Percentiles rank a stretch among this genome's conserved stretches.
phyloP scores from a whole-genome alignment of 2,797 vertebrate species.

The Parotocinclus haroldoi region DNA sequence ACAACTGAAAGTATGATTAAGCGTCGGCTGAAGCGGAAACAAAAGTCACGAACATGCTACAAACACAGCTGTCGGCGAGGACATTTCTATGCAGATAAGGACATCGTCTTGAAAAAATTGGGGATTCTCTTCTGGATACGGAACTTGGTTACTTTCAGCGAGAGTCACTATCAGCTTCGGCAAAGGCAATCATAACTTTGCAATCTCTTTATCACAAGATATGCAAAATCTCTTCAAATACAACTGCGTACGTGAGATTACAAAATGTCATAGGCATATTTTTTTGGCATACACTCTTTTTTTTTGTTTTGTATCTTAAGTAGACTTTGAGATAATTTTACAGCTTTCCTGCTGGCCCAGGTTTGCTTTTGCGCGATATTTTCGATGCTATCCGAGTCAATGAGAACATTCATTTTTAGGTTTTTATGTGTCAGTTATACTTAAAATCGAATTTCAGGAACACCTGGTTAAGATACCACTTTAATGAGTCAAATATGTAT shows the following conservation, averaged over 20 bases:
- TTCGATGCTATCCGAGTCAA: constrained; percentile 82
- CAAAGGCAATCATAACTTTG: constrained; percentile 80
- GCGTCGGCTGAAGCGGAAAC: constrained; percentile 92
- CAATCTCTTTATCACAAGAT: constrained; percentile 94
- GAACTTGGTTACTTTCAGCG: constrained; percentile 84
- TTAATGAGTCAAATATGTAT: too few species aligned
- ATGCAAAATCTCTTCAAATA: constrained; percentile 88
- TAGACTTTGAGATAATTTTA: constrained; percentile 84
- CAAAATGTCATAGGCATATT: too few species aligned
- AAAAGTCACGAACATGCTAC: constrained; percentile 75
- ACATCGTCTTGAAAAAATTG: too few species aligned
- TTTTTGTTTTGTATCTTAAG: constrained; percentile 57
- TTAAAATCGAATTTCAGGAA: too few species aligned
- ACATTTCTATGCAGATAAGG: constrained; percentile 45
- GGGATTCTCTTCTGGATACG: constrained; percentile 71
- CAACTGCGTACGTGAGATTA: constrained; percentile 69
- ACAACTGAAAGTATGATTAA: constrained; percentile 96
- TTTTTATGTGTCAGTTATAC: constrained; percentile 64
- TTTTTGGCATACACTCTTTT: too few species aligned
- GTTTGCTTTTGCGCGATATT: constrained; percentile 81
- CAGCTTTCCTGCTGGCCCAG: constrained; percentile 83
- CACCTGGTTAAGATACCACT: too few species aligned
- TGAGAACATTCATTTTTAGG: constrained; percentile 81
- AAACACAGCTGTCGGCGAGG: constrained; percentile 68
- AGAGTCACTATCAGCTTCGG: constrained; percentile 69